Evolutionary conservation across 2,888 invertebrate genomes (phyloP), one percentile per base, ranked within the genome.

Genomic region (Timandra comae): DNA sequence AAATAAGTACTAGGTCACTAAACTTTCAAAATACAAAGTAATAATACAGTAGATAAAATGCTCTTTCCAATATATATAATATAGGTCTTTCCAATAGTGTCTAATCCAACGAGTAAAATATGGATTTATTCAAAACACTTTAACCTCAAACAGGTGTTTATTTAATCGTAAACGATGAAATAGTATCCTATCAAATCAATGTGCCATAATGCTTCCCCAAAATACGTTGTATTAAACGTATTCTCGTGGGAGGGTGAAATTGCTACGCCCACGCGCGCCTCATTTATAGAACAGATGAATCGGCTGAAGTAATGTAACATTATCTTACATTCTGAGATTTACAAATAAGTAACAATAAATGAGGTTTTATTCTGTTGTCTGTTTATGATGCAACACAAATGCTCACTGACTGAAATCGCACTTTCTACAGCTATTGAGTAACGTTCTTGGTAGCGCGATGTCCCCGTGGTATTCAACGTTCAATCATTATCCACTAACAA

Each of bases 371-470:
- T 24, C 28, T 29, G 29, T 48, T 40, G 41, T 41, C 53, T 61
- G 52, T 62, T 66, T 64, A 62, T 65, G 71, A 68, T 68, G 68
- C 71, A 68, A 63, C 54, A 56, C 62, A 62, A 61, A 65, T 64
- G 55, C 59, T 65, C 58, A 59, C 59, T 51, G 69, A 58, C 64
- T 70, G 65, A 72, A 69, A 68, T 70, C 67, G 63, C 62, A 67
- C 74, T 75, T 76, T 75, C 75, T 75, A 71, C 66, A 56, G 60
- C 63, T 64, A 62, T 75, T 75, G 71, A 60, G 72, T 71, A 76
- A 75, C 65, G 53, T 63, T 62, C 56, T 62, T 51, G 56, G 56
- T 54, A 50, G 60, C 56, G 59, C 60, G 47, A 46, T 55, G 42
- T 37, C 38, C 49, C 46, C 49, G 49, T 48, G 52, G 60, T 61